These are phyloP conservation scores for Epizoanthus ramosus DNA, from an alignment of 92 coral and sea anemone genomes.

Conservation along the genomic window DNA sequence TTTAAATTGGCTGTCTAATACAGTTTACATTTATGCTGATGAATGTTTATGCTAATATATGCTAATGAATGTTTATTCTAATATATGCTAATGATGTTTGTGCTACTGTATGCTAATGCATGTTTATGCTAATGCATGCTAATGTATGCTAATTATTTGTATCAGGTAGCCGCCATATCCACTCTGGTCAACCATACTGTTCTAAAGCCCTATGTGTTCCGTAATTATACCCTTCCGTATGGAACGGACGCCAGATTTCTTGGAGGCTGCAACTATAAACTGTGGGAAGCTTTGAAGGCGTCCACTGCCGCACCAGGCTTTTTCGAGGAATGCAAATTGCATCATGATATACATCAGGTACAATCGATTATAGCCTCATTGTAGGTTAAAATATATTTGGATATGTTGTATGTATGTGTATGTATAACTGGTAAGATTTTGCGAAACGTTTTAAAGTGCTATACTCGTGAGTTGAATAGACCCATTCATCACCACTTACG, in stretches of 20 bases:
- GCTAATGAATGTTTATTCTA: too few relatives aligned
- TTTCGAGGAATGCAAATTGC: constrained; percentile 95
- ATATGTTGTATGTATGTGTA: too few relatives aligned
- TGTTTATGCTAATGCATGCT: too few relatives aligned
- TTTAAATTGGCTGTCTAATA: not conserved
- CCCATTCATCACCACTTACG: too few relatives aligned
- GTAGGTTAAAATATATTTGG: not conserved
- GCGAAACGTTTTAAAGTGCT: too few relatives aligned
- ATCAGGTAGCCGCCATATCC: constrained; percentile 90
- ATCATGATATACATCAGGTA: constrained; percentile 93
- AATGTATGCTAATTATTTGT: not conserved
- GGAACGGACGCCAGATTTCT: constrained; percentile 79
- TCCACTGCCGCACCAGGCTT: constrained; percentile 98
- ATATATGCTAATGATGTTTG: too few relatives aligned
- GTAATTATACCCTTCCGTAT: constrained; percentile 91
- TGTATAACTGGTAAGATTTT: too few relatives aligned
- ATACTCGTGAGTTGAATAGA: too few relatives aligned
- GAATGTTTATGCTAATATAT: too few relatives aligned
- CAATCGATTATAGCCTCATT: not conserved
- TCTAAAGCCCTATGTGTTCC: constrained; percentile 86
- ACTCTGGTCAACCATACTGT: constrained; percentile 90
- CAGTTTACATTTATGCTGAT: too few relatives aligned
- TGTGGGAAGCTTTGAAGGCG: constrained; percentile 96
- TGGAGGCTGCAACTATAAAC: constrained; percentile 84
- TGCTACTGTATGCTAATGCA: too few relatives aligned